Evolutionary conservation across 2,888 invertebrate species (phyloP).

Genomic region (Archips xylosteana): DNA sequence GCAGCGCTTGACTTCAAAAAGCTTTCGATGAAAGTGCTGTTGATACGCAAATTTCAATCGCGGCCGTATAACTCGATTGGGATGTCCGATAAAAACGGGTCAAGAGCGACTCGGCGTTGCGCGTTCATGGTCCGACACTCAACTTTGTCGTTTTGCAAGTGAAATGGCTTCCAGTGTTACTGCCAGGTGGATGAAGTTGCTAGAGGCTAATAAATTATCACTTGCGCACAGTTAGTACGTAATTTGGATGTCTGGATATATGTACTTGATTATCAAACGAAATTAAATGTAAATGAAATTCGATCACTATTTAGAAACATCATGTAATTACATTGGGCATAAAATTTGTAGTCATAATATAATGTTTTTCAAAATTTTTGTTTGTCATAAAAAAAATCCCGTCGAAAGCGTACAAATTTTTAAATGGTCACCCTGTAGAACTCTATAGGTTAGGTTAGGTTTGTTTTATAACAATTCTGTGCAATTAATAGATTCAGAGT

Average conservation of each 20-base stretch:
- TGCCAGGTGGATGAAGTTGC: background rate
- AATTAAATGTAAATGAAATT: too few relatives aligned
- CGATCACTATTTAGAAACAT: too few relatives aligned
- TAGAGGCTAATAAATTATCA: conserved; percentile 6
- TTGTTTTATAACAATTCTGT: too few relatives aligned
- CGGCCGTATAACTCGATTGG: conserved; percentile 30
- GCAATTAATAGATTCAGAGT: too few relatives aligned
- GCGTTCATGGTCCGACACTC: conserved; percentile 13
- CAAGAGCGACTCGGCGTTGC: conserved; percentile 7
- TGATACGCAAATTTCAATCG: conserved; percentile 35
- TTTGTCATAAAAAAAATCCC: too few relatives aligned
- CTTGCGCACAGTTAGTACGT: background rate
- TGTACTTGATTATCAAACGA: too few relatives aligned
- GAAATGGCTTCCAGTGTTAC: conserved; percentile 6
- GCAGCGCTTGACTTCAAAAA: conserved; percentile 22
- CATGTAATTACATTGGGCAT: too few relatives aligned
- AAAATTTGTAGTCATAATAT: too few relatives aligned
- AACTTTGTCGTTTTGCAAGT: conserved; percentile 30
- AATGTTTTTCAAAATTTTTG: too few relatives aligned
- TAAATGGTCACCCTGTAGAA: too few relatives aligned
- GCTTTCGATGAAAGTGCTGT: conserved; percentile 27
- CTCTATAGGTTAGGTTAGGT: too few relatives aligned
- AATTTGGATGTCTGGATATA: background rate
- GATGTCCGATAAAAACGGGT: conserved; percentile 29
- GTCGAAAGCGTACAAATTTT: too few relatives aligned